phyloP scores from a whole-genome alignment of 2,113 vertebrate species.

The Upupa epops region DNA sequence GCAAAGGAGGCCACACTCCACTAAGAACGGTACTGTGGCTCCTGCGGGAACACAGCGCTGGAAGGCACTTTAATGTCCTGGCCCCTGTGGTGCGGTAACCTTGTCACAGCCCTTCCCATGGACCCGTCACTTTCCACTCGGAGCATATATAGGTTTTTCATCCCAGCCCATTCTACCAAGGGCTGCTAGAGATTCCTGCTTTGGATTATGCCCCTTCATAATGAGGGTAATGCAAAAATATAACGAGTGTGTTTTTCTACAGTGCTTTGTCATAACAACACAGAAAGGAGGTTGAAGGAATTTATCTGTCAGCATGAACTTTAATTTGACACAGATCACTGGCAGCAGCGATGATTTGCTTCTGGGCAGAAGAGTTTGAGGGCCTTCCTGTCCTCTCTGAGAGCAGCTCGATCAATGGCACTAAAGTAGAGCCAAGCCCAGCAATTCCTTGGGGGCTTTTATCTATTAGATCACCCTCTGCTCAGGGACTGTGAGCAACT shows the following conservation, averaged over 20 bases:
- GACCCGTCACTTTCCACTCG: not conserved
- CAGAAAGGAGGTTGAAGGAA: not conserved
- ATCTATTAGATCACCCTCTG: not conserved
- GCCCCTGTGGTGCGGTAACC: not conserved
- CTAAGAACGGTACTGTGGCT: not conserved
- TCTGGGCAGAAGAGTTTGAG: not conserved
- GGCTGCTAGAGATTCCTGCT: not conserved
- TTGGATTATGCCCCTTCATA: not conserved
- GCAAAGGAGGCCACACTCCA: constrained; percentile 15
- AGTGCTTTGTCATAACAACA: not conserved
- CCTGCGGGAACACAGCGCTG: not conserved
- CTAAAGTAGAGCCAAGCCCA: not conserved
- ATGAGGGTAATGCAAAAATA: not conserved
- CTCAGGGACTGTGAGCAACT: not conserved
- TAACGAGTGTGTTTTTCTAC: not conserved
- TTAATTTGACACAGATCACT: not conserved
- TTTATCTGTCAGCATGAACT: not conserved
- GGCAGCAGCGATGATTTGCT: not conserved
- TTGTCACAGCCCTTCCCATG: not conserved
- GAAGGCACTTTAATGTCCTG: not conserved
- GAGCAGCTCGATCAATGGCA: not conserved
- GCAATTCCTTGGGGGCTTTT: not conserved
- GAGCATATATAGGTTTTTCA: not conserved
- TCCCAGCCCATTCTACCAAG: not conserved
- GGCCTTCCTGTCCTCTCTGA: not conserved